Conservation (phyloP, 2,113 vertebrate genomes). For the Ranitomeya variabilis region DNA sequence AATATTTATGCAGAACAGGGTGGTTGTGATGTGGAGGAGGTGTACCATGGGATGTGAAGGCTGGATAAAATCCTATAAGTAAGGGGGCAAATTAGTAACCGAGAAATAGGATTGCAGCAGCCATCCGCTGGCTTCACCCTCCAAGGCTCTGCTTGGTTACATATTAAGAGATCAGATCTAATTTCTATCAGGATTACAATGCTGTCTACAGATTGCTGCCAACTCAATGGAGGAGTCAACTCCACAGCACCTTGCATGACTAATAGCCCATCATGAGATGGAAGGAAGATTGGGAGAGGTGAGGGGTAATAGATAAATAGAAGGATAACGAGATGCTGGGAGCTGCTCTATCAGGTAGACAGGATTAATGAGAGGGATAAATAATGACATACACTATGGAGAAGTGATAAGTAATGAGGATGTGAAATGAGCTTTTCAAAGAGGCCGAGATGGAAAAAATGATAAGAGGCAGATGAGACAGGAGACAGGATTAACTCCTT, state of each 20-base stretch:
- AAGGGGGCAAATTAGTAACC: not conserved
- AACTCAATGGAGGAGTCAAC: constrained; percentile 31
- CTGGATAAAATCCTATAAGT: not conserved
- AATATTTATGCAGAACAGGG: not conserved
- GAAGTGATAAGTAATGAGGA: constrained; percentile 53
- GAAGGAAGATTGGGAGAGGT: constrained; percentile 36
- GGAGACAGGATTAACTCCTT: constrained; percentile 31
- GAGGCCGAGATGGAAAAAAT: constrained; percentile 45
- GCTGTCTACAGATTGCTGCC: constrained; percentile 31
- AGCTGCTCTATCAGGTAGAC: constrained; percentile 53
- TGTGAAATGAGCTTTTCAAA: constrained; percentile 43
- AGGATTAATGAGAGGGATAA: constrained; percentile 57
- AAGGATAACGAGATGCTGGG: constrained; percentile 49
- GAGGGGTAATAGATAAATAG: constrained; percentile 55
- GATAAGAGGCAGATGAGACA: constrained; percentile 39
- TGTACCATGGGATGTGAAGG: not conserved
- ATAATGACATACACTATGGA: constrained; percentile 52
- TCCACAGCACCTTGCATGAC: constrained; percentile 44
- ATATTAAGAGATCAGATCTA: constrained; percentile 19
- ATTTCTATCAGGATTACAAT: constrained; percentile 22
- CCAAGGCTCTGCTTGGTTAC: not conserved
- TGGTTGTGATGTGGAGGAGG: not conserved
- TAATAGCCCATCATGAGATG: constrained; percentile 47
- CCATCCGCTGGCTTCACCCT: not conserved
- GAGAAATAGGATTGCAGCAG: not conserved